phyloP scores from a whole-genome alignment of 2,113 vertebrate species.

The Dissostichus mawsoni region DNA sequence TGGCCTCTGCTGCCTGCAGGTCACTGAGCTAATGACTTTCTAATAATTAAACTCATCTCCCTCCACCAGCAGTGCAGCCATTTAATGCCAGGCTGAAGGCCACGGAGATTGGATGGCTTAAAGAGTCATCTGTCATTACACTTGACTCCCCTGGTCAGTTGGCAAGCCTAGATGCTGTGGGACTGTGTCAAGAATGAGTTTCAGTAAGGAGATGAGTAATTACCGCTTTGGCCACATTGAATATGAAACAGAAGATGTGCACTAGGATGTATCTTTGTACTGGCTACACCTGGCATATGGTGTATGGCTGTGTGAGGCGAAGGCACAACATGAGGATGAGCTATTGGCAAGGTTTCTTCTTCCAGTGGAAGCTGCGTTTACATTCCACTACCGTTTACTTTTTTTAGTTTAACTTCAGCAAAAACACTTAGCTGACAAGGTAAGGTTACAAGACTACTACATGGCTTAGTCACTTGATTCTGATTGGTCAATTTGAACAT shows the following conservation, averaged over 20 bases:
- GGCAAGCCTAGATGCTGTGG: conserved; percentile 4
- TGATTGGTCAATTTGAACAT: too few species aligned
- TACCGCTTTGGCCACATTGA: background rate
- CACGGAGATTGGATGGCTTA: conserved; percentile 48
- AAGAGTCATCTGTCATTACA: conserved; percentile 45
- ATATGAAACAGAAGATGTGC: background rate
- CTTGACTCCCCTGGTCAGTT: background rate
- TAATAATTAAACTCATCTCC: conserved; percentile 66
- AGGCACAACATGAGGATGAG: background rate
- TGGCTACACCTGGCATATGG: background rate
- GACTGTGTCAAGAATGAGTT: background rate
- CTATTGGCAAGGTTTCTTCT: too few species aligned
- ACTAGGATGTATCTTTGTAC: background rate
- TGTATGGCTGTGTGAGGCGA: background rate
- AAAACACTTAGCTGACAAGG: too few species aligned
- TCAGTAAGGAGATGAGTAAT: background rate
- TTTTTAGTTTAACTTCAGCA: too few species aligned
- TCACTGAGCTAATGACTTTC: conserved; percentile 65
- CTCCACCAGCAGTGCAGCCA: conserved; percentile 26
- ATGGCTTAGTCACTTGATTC: too few species aligned
- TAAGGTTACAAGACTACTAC: too few species aligned
- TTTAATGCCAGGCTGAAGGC: conserved; percentile 54
- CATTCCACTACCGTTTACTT: too few species aligned
- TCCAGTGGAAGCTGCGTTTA: too few species aligned
- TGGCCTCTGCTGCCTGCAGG: conserved; percentile 54